Base-by-base conservation (phyloP, 2,113 vertebrate genomes). In the Nannospalax galili region DNA sequence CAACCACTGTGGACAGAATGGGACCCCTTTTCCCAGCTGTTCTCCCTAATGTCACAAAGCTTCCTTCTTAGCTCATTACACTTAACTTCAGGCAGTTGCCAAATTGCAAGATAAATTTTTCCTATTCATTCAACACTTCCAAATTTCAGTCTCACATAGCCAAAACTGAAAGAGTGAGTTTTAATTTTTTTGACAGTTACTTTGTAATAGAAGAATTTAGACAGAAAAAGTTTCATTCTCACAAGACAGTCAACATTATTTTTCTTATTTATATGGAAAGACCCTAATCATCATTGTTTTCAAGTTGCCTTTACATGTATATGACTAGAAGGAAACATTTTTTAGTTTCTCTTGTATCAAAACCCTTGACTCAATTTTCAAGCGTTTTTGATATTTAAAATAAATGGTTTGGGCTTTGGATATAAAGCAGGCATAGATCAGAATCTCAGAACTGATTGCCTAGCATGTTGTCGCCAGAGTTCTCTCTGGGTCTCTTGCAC, bases 1-100 rank as follows among this genome's bases (percentile, higher is more conserved):
- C 52, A 3, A 81, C 97, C 86, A 96, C 96, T 93, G 88, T 87
- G 95, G 75, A 84, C 93, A 96, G 94, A 95, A 95, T 91, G 24
- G 28, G 62, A n/a, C 48, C 56, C 84, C 90, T 91, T 96, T 93
- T 90, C 96, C 96, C 96, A 98, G 96, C 91, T 97, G 92, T 90
- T 98, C 60, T 88, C 40, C 90, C 87, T 98, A 98, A 98, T 97
- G 97, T 95, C 96, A 88, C 95, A 97, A 98, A 98, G 97, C 74
- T 97, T 97, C 89, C 79, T 92, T 93, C 97, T 93, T 95, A 96
- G 92, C 91, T 97, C 97, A 98, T 98, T 98, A 98, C 97, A 96
- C 97, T 96, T 48, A 96, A 97, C 97, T 98, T 95, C 93, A 98
- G 95, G 98, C 98, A 96, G 87, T 92, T 90, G 91, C 69, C 95